A percentile compares a stretch with the other conserved stretches of the same genome.
Evolutionary conservation across 2,888 invertebrate genomes (phyloP).

Genomic region (Heterodera filipjevi): DNA sequence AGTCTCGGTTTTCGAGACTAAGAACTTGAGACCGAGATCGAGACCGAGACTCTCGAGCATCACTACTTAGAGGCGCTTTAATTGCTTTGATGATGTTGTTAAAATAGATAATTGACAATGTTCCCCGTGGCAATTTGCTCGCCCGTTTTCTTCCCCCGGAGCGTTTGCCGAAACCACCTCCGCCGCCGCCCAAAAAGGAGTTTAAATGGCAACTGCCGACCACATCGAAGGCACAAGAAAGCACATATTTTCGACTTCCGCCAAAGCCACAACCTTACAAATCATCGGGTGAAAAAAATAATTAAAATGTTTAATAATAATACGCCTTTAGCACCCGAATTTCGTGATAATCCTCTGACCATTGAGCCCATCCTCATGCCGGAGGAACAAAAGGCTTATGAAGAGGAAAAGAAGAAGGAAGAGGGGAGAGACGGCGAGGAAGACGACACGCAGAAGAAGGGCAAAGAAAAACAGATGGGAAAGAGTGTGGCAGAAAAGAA

Average conservation of each 20-base stretch:
- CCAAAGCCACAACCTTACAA: conserved; percentile 28
- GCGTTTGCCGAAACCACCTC: conserved; percentile 23
- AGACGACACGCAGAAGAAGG: not conserved
- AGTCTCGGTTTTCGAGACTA: no score
- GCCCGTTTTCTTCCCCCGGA: conserved; percentile 23
- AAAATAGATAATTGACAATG: conserved; percentile 21
- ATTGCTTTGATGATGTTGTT: not conserved
- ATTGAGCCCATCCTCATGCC: conserved; percentile 29
- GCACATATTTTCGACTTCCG: conserved; percentile 24
- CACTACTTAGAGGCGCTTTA: no score
- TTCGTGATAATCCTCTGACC: conserved; percentile 23
- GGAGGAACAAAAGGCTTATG: conserved; percentile 25
- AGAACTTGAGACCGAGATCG: no score
- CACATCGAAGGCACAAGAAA: conserved; percentile 25
- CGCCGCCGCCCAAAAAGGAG: conserved; percentile 24
- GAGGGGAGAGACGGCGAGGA: not conserved
- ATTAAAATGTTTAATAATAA: not conserved
- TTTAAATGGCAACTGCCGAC: conserved; percentile 30
- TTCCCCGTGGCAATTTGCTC: conserved; percentile 27
- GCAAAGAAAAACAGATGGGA: not conserved
- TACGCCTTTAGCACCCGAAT: conserved; percentile 24
- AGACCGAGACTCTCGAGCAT: no score
- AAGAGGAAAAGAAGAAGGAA: conserved; percentile 25
- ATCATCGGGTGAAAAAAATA: conserved; percentile 21
- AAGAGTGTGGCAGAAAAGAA: not conserved